Evolutionary conservation across 2,113 vertebrate genomes (phyloP).

Genomic region (Eidolon helvum): DNA sequence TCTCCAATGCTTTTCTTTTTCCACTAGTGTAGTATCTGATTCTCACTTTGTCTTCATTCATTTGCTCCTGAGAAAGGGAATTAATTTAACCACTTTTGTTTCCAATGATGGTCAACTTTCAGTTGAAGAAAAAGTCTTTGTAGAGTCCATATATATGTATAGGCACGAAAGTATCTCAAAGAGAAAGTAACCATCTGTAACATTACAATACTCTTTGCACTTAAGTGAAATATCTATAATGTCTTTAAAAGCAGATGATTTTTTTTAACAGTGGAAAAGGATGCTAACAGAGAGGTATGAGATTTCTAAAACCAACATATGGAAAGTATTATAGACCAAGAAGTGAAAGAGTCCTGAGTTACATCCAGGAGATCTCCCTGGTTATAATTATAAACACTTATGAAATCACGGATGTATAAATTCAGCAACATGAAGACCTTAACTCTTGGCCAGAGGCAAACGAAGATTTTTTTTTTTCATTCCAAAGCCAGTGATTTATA

Average conservation of each 20-base stretch:
- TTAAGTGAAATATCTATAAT: not conserved
- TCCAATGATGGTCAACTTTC: not conserved
- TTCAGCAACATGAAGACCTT: constrained; percentile 37
- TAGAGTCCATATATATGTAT: not conserved
- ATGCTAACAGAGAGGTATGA: not conserved
- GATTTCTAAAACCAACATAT: constrained; percentile 59
- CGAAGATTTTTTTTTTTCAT: constrained; percentile 41
- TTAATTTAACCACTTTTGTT: not conserved
- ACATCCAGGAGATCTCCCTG: constrained; percentile 60
- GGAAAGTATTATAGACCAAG: constrained; percentile 56
- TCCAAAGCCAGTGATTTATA: constrained; percentile 62
- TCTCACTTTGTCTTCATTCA: not conserved
- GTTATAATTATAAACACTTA: constrained; percentile 59
- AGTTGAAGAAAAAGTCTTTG: not conserved
- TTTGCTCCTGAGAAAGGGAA: not conserved
- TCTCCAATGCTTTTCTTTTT: not conserved
- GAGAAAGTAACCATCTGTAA: not conserved
- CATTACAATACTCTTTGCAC: not conserved
- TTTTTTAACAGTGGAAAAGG: not conserved
- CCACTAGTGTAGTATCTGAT: not conserved
- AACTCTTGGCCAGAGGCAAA: constrained; percentile 51
- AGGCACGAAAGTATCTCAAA: not conserved
- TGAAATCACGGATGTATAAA: constrained; percentile 41
- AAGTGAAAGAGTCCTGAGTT: constrained; percentile 34
- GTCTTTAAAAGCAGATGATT: not conserved